Conservation (phyloP, 2,797 vertebrate genomes). For the Arrhamphus sclerolepis region DNA sequence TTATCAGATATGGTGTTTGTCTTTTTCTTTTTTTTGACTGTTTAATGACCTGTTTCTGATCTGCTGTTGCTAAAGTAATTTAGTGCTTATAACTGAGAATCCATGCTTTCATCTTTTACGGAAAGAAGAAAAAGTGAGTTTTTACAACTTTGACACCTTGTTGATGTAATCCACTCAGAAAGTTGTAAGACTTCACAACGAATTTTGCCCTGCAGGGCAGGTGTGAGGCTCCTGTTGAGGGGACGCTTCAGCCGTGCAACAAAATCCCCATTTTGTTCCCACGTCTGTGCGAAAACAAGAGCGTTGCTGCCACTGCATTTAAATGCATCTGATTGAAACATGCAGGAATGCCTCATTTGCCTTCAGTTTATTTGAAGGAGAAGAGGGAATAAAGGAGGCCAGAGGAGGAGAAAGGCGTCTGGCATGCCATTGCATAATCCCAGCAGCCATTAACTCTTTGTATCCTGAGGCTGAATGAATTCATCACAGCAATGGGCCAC, state of each 20-base stretch:
- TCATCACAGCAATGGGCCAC: conserved; percentile 72
- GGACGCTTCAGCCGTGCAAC: conserved; percentile 30
- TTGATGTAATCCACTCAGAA: conserved; percentile 28
- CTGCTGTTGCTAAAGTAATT: too few species aligned
- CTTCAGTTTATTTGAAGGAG: conserved; percentile 33
- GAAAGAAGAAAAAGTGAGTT: conserved; percentile 27
- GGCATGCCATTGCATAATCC: conserved; percentile 77
- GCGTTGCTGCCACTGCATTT: conserved; percentile 43
- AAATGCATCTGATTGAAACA: conserved; percentile 68
- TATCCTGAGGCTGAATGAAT: conserved; percentile 68
- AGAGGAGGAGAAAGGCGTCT: conserved; percentile 61
- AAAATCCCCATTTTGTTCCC: conserved; percentile 63
- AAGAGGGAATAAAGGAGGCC: conserved; percentile 24
- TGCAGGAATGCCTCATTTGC: conserved; percentile 75
- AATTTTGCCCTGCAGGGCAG: conserved; percentile 49
- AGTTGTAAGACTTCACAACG: conserved; percentile 52
- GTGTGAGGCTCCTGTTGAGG: conserved; percentile 58
- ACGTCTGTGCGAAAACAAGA: conserved; percentile 49
- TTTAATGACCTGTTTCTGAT: too few species aligned
- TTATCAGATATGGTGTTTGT: too few species aligned
- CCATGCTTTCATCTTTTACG: too few species aligned
- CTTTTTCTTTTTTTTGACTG: too few species aligned
- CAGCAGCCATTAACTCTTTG: conserved; percentile 74
- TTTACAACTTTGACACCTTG: conserved; percentile 29
- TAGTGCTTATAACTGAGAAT: too few species aligned